Conservation (phyloP, 2,113 vertebrate species). For the Chloropsis cyanopogon region DNA sequence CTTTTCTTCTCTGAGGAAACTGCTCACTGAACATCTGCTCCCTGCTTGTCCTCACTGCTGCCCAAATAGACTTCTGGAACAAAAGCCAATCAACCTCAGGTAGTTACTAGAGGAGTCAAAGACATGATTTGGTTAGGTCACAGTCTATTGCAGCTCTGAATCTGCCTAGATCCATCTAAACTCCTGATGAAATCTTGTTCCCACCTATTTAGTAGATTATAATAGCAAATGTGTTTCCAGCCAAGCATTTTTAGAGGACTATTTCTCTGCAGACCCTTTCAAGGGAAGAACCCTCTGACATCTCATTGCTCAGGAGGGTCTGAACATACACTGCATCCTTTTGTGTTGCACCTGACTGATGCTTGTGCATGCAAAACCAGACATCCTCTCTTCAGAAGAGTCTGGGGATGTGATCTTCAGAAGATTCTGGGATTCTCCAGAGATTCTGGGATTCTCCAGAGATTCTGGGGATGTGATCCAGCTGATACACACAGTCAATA, state of each 20-base stretch:
- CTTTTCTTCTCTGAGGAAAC: not conserved
- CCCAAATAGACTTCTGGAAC: not conserved
- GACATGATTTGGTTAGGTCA: not conserved
- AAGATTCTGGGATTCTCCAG: not conserved
- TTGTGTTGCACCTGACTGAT: not conserved
- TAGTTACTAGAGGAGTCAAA: not conserved
- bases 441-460: not conserved
- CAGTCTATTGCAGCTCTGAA: not conserved
- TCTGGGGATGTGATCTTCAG: not conserved
- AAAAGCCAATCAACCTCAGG: not conserved
- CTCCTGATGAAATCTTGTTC: not conserved
- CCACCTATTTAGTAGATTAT: not conserved
- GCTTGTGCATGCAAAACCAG: not conserved
- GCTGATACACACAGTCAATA: not conserved
- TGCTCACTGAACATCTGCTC: not conserved
- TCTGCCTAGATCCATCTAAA: not conserved
- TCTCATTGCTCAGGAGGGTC: not conserved
- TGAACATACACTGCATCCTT: not conserved
- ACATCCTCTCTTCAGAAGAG: not conserved
- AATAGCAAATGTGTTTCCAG: not conserved
- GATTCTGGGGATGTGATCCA: not conserved
- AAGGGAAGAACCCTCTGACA: not conserved
- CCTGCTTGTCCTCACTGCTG: not conserved
- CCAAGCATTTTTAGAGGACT: not conserved
- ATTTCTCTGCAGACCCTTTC: not conserved